These are phyloP conservation scores for Acanthosepion pharaonis DNA, from an alignment of 2,888 invertebrate species.

Conservation along the genomic window DNA sequence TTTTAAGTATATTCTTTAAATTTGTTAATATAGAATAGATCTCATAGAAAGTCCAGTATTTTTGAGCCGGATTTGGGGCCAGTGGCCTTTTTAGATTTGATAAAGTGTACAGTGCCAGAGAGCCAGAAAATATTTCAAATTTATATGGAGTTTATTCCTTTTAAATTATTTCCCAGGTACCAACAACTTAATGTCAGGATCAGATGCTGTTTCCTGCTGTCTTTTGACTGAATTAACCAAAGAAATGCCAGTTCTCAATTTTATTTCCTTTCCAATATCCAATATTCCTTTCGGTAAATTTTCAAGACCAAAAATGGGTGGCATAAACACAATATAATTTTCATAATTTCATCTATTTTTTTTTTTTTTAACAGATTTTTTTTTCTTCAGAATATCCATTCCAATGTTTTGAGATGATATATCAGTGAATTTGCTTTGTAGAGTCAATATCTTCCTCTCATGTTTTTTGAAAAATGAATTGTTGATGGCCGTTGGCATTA, in stretches of 20 bases:
- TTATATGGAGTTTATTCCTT: neutral
- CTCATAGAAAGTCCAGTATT: no score
- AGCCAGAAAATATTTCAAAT: neutral
- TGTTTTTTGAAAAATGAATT: neutral
- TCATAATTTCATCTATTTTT: neutral
- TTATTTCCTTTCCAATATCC: neutral
- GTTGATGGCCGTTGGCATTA: neutral
- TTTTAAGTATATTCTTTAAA: no score
- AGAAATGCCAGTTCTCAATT: neutral
- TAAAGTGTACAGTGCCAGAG: neutral
- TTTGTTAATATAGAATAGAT: no score
- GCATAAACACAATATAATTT: neutral
- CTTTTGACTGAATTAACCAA: neutral
- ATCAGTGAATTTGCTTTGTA: neutral
- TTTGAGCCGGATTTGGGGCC: no score
- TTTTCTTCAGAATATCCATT: neutral
- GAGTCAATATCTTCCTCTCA: neutral
- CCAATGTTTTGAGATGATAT: neutral
- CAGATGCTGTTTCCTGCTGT: neutral
- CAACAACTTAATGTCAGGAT: neutral
- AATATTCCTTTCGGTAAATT: neutral
- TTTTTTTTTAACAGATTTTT: neutral
- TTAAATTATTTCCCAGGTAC: neutral
- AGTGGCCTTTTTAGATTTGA: neutral
- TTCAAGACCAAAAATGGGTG: no score